Evolutionary conservation across 2,888 invertebrate species (phyloP).

Genomic region (Xestia sexstrigata): DNA sequence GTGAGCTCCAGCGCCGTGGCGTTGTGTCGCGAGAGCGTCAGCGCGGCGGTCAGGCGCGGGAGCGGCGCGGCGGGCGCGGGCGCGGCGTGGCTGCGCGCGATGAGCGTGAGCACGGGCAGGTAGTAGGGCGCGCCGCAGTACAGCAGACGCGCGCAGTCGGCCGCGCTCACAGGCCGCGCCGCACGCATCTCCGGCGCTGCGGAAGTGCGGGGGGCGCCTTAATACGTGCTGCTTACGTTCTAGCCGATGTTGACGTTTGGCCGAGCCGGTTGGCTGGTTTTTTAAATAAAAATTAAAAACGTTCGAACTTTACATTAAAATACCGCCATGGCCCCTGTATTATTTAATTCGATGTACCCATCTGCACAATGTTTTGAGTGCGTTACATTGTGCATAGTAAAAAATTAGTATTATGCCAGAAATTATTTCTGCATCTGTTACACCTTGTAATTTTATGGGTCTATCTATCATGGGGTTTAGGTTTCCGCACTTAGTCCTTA

Average conservation of each 20-base stretch:
- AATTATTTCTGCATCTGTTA: no score
- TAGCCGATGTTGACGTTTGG: neutral
- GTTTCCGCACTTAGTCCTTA: no score
- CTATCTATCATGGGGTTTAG: no score
- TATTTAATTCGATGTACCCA: no score
- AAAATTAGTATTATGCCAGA: no score
- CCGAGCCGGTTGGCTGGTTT: neutral
- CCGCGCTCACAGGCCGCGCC: slow-evolving; percentile 91
- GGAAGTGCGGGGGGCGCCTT: neutral
- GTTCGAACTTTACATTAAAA: no score
- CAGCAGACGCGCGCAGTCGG: slow-evolving; percentile 91
- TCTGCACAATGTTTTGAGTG: no score
- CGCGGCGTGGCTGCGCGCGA: slow-evolving; percentile 12
- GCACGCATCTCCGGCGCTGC: neutral
- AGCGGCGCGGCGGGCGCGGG: slow-evolving; percentile 25
- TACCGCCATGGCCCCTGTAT: no score
- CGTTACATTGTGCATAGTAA: no score
- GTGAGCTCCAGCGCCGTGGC: slow-evolving; percentile 29
- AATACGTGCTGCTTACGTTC: neutral
- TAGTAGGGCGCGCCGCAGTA: slow-evolving; percentile 96
- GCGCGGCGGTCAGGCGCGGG: slow-evolving; percentile 56
- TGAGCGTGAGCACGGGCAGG: slow-evolving; percentile 93
- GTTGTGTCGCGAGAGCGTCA: slow-evolving; percentile 69
- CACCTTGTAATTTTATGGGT: no score
- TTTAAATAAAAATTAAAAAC: no score